A percentile compares a stretch with the other conserved stretches of the same genome.
phyloP scores from a whole-genome alignment of 2,113 vertebrate species.

The Motacilla alba region DNA sequence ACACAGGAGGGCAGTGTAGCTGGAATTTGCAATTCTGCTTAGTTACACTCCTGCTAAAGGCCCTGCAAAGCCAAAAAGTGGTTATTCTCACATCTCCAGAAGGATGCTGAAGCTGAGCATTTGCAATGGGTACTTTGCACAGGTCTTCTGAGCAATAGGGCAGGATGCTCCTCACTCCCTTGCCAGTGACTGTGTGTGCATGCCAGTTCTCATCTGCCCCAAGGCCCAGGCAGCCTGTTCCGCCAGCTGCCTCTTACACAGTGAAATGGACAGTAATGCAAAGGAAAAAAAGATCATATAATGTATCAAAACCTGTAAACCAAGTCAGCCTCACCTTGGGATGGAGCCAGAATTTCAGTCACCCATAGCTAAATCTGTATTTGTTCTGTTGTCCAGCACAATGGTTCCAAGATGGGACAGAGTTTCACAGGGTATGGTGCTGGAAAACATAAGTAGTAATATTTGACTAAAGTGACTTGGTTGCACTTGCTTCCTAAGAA shows the following conservation, averaged over 20 bases:
- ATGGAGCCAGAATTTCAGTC: not conserved
- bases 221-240: not conserved
- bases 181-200: rapidly evolving
- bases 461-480: not conserved
- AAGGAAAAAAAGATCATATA: not conserved
- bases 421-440: not conserved
- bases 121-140: not conserved
- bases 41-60: not conserved
- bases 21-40: not conserved
- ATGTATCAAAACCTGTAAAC: not conserved
- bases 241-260: not conserved
- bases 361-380: not conserved
- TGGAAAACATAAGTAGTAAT: not conserved
- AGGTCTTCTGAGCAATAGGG: not conserved
- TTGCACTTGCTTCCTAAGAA: not conserved
- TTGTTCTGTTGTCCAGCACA: not conserved
- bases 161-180: not conserved
- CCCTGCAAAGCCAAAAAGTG: not conserved
- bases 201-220: not conserved
- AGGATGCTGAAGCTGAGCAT: not conserved
- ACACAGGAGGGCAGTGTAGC: not conserved
- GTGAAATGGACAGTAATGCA: not conserved
- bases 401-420: not conserved
- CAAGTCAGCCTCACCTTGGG: not conserved
- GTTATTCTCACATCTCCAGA: not conserved